phyloP scores from a whole-genome alignment of 2,888 invertebrate species.

The Yponomeuta malinellus region DNA sequence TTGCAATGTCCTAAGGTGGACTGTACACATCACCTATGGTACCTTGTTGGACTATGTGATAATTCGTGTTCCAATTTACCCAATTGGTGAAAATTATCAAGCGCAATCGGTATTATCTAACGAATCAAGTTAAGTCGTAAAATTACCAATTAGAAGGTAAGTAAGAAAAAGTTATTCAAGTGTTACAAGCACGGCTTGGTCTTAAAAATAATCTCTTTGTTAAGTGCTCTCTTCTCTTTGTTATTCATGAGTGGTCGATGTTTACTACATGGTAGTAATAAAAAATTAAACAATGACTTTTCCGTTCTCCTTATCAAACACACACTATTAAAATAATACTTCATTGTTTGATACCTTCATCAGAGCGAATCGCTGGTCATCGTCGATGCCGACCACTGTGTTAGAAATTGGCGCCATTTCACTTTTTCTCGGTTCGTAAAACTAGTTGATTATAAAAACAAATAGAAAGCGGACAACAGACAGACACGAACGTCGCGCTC shows the following conservation, averaged over 20 bases:
- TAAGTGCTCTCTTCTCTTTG: neutral
- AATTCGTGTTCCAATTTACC: neutral
- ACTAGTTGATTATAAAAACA: neutral
- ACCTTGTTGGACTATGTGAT: neutral
- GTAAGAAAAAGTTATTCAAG: neutral
- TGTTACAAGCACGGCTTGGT: neutral
- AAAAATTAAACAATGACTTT: neutral
- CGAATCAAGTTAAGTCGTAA: neutral
- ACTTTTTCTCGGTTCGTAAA: slow-evolving; percentile 30
- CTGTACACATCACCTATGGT: too few relatives aligned
- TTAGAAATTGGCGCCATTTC: slow-evolving; percentile 62
- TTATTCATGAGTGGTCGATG: too few relatives aligned
- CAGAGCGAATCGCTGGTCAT: slow-evolving; percentile 83
- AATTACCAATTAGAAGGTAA: neutral
- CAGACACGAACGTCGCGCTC: slow-evolving; percentile 22
- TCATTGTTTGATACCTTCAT: slow-evolving; percentile 79
- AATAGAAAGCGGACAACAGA: neutral
- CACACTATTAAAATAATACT: neutral
- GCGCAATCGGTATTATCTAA: neutral
- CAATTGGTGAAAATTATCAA: neutral
- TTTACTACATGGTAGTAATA: neutral
- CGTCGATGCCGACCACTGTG: slow-evolving; percentile 75
- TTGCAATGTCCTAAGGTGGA: too few relatives aligned
- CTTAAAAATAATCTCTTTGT: neutral
- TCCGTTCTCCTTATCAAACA: neutral